Conservation (phyloP, 1,140 invertebrate species). For the Archivesica marissinica region DNA sequence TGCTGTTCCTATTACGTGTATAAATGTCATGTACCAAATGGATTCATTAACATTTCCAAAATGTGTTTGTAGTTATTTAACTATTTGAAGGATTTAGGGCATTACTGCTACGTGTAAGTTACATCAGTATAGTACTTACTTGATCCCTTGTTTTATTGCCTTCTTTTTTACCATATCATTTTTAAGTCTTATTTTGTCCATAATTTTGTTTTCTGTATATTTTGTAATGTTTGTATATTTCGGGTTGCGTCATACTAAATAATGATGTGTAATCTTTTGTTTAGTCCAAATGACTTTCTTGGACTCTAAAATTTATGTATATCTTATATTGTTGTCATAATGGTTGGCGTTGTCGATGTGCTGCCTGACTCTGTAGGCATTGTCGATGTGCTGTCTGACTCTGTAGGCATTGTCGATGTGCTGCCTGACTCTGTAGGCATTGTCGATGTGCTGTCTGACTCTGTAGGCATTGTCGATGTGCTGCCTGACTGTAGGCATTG, state of each 20-base stretch:
- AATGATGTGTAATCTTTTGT: not conserved
- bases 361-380: no score
- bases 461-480: no score
- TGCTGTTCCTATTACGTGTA: no score
- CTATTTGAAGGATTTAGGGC: not conserved
- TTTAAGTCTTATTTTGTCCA: not conserved
- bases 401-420: no score
- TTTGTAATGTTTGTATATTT: conserved; percentile 31
- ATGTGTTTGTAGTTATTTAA: conserved; percentile 8
- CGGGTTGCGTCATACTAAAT: not conserved
- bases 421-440: no score
- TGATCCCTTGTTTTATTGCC: not conserved
- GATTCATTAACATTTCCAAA: conserved; percentile 22
- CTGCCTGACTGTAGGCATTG: no score
- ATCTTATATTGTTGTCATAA: conserved; percentile 4
- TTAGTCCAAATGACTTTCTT: conserved; percentile 20
- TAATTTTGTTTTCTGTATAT: conserved; percentile 7
- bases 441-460: no score
- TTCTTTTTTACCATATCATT: conserved; percentile 30
- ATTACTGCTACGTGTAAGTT: not conserved
- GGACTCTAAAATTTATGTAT: conserved; percentile 45
- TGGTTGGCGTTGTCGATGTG: not conserved
- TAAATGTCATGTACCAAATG: not conserved
- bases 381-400: no score
- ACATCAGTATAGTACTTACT: not conserved